Conservation (phyloP, 2,113 vertebrate species). For the Numenius arquata region DNA sequence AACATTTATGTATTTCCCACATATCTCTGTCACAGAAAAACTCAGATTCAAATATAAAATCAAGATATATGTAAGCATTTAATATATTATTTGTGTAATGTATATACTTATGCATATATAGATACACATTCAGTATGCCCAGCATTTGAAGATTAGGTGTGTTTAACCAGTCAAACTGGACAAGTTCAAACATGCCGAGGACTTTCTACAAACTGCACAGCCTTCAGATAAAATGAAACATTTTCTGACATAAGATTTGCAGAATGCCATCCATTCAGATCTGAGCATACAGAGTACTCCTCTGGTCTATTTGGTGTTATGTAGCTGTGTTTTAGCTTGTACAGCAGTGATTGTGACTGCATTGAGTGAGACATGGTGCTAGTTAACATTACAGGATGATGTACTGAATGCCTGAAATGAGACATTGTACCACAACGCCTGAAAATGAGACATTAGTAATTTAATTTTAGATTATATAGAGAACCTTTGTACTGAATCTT, state of each 20-base stretch:
- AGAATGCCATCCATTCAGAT: not conserved
- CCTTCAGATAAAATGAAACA: not conserved
- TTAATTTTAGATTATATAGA: not conserved
- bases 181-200: not conserved
- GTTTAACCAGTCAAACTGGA: not conserved
- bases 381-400: not conserved
- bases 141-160: not conserved
- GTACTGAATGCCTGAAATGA: too few species aligned
- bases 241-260: not conserved
- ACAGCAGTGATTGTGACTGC: not conserved
- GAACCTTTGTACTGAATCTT: not conserved
- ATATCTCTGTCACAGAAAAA: not conserved
- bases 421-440: not conserved
- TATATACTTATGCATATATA: not conserved
- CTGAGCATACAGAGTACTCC: not conserved
- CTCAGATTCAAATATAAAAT: not conserved
- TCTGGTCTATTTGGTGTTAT: not conserved
- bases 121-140: not conserved
- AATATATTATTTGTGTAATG: not conserved
- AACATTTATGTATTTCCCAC: not conserved
- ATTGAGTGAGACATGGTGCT: not conserved
- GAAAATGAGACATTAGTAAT: not conserved
- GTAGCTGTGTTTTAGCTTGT: not conserved
- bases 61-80: not conserved
- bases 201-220: not conserved